phyloP scores from a whole-genome alignment of 2,888 invertebrate species.

The Lysandra bellargus region DNA sequence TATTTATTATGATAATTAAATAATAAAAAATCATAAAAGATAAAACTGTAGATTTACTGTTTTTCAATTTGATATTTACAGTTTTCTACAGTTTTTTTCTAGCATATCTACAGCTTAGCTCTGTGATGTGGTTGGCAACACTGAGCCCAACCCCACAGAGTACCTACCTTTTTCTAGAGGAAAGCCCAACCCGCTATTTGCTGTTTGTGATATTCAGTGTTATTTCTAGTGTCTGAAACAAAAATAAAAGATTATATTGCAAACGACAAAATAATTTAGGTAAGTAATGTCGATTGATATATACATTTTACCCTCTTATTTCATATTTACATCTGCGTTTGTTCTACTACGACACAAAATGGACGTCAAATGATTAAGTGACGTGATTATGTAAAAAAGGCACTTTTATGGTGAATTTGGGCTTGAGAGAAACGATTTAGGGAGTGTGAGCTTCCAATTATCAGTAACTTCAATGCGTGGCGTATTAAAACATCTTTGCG shows the following conservation, averaged over 20 bases:
- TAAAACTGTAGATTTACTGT: too few relatives aligned
- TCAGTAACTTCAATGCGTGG: not conserved
- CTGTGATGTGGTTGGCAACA: too few relatives aligned
- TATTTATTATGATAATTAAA: too few relatives aligned
- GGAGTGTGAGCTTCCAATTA: not conserved
- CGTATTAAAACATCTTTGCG: not conserved
- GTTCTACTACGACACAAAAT: conserved; percentile 66
- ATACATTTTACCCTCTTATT: not conserved
- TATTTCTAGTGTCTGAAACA: conserved; percentile 38
- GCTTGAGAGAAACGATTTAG: not conserved
- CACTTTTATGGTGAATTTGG: conserved; percentile 2
- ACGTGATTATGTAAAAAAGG: conserved; percentile 72
- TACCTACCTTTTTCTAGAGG: too few relatives aligned
- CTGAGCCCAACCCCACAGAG: too few relatives aligned
- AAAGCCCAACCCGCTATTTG: conserved; percentile 60
- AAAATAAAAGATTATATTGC: conserved; percentile 44
- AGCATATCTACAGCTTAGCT: too few relatives aligned
- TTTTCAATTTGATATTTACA: too few relatives aligned
- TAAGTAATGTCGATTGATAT: conserved; percentile 46
- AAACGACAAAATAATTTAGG: conserved; percentile 41
- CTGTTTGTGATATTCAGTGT: conserved; percentile 53
- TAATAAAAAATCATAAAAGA: too few relatives aligned
- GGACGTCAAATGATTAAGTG: conserved; percentile 73
- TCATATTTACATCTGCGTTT: conserved; percentile 32
- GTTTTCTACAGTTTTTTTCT: too few relatives aligned